Base-by-base conservation (phyloP, 2,888 invertebrate species). In the Drosophila fungiperda region DNA sequence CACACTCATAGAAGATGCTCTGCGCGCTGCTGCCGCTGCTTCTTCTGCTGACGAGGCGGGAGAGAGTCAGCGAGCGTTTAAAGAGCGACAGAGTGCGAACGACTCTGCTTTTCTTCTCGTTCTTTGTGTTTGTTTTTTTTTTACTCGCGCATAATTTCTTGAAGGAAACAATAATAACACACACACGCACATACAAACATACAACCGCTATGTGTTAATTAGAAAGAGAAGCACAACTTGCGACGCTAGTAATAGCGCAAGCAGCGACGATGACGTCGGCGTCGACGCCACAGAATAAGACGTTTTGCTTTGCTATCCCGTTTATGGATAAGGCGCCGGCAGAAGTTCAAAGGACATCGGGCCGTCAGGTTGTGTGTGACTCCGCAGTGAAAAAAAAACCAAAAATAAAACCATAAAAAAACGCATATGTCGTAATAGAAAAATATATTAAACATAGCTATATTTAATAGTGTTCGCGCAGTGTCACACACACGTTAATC, bases 301-400 rank as follows among this genome's bases (percentile, higher is more conserved):
- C 77, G 80, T 67, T 90, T 67, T 88, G 77, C 72, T 79, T 17
- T 55, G 80, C 72, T 91, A 83, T 90, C 91, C 90, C 87, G 86
- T 92, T 91, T 90, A 79, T 72, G 86, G 89, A 89, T 92, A 90
- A 89, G 78, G 77, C 86, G 70, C 82, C 82, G 82, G 78, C 91
- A 92, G 92, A 92, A 92, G 91, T 92, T 86, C 79, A 90, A 92
- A 91, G 89, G 85, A 91, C 91, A 90, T 87, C 92, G 92, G 88
- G 84, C 91, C 73, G 92, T 85, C 83, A 91, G 91, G 92, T 92
- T 91, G 92, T 92, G 68, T 64, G 68, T 63, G 72, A 62, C 64
- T 74, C 53, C 76, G 80, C 63, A 60, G 68, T 73, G 52, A 65
- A 66, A 60, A 40, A 57, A 17, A 53, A 15, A 26, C 3, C 3